Evolutionary conservation across 2,888 invertebrate species (phyloP).

Genomic region (Gisinianus flammeolus): DNA sequence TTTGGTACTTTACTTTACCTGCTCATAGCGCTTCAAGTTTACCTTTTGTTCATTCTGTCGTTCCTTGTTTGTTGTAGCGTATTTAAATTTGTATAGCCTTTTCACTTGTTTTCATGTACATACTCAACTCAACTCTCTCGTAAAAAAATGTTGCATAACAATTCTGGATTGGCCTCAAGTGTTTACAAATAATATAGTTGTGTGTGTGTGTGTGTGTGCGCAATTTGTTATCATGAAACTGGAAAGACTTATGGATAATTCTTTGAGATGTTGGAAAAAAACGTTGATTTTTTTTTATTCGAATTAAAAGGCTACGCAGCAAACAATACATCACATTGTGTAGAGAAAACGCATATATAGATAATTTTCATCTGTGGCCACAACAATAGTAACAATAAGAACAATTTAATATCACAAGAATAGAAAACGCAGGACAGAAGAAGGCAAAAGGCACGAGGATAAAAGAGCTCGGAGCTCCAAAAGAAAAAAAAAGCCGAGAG

Average conservation of each 20-base stretch:
- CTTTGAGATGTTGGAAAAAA: background rate
- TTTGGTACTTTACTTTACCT: too few species aligned
- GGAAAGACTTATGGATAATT: constrained; percentile 8
- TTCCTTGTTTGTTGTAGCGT: background rate
- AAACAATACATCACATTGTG: too few species aligned
- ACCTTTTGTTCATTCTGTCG: background rate
- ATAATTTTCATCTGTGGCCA: too few species aligned
- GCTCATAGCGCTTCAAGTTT: background rate
- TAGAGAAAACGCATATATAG: too few species aligned
- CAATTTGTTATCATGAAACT: constrained; percentile 1
- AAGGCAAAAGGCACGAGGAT: background rate
- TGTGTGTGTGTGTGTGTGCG: background rate
- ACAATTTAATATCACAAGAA: background rate
- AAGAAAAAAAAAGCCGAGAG: constrained; percentile 1
- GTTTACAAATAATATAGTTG: too few species aligned
- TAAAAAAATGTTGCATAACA: too few species aligned
- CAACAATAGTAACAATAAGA: too few species aligned
- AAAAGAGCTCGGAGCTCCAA: background rate
- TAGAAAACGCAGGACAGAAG: background rate
- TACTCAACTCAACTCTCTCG: too few species aligned
- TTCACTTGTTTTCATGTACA: too few species aligned
- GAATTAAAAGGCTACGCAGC: too few species aligned
- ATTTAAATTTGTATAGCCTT: background rate
- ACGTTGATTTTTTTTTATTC: background rate
- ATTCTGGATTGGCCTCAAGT: too few species aligned